phyloP scores from a whole-genome alignment of 2,113 vertebrate species.

The Clarias macrocephalus region DNA sequence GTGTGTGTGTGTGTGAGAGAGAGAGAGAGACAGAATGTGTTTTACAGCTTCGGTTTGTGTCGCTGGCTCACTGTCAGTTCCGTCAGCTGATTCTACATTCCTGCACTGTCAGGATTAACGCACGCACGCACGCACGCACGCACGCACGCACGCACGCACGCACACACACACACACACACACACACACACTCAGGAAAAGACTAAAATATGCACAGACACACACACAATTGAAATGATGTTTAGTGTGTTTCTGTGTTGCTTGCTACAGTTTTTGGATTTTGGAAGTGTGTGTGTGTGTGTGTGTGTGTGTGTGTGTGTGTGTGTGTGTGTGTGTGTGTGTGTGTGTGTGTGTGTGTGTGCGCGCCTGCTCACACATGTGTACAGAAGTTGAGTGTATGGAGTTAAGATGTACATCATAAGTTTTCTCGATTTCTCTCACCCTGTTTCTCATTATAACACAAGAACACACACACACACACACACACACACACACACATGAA shows the following conservation, averaged over 20 bases:
- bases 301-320: neutral
- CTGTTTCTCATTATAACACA: neutral
- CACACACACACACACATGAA: neutral
- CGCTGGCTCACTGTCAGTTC: slow-evolving; percentile 50
- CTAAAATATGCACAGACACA: neutral
- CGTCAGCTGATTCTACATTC: slow-evolving; percentile 65
- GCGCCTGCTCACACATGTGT: neutral
- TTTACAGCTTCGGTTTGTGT: slow-evolving; percentile 56
- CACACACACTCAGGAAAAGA: neutral
- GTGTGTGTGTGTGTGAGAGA: neutral
- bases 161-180: neutral
- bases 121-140: slow-evolving; percentile 21
- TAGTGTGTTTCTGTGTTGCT: neutral
- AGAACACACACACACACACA: neutral
- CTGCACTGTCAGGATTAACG: slow-evolving; percentile 23
- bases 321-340: no score
- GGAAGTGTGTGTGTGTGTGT: neutral
- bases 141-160: neutral
- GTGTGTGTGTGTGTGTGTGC: neutral
- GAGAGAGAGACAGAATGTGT: slow-evolving; percentile 4
- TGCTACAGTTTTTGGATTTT: neutral
- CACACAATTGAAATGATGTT: neutral
- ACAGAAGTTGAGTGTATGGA: neutral
- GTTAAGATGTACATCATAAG: neutral
- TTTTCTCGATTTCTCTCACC: neutral